phyloP scores from a whole-genome alignment of 30 jellyfish, hydroid and myxozoan species.

The Turritopsis rubra region DNA sequence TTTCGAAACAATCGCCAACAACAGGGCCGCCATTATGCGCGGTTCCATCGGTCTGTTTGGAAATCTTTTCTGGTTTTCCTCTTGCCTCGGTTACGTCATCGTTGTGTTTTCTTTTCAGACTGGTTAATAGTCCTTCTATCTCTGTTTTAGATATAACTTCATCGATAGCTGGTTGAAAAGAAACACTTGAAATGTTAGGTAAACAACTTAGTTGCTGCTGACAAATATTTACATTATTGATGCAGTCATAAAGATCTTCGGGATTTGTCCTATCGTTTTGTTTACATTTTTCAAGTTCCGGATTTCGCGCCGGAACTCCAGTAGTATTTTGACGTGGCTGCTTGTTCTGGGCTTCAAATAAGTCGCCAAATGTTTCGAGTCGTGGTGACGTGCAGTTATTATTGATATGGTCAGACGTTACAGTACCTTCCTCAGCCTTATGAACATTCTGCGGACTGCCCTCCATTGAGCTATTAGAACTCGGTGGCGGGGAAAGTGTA shows the following conservation, averaged over 20 bases:
- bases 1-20: not conserved
- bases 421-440: not conserved
- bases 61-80: not conserved
- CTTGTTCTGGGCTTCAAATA: not conserved
- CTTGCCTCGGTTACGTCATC: not conserved
- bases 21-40: not conserved
- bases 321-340: not conserved
- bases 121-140: not conserved
- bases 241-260: not conserved
- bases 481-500: not conserved
- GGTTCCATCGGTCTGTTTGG: not conserved
- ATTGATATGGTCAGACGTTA: not conserved
- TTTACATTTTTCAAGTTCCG: not conserved
- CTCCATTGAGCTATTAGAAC: not conserved
- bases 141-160: constrained; percentile 10
- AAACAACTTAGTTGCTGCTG: not conserved
- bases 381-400: not conserved
- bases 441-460: not conserved
- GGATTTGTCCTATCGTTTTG: not conserved
- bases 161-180: not conserved
- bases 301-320: too few species aligned
- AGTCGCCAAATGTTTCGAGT: not conserved
- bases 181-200: not conserved
- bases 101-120: not conserved
- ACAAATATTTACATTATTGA: not conserved